A percentile compares a stretch with the other conserved stretches of the same genome.
These are phyloP conservation scores for Asarcornis scutulata DNA, from an alignment of 2,113 vertebrate species.

Conservation along the genomic window DNA sequence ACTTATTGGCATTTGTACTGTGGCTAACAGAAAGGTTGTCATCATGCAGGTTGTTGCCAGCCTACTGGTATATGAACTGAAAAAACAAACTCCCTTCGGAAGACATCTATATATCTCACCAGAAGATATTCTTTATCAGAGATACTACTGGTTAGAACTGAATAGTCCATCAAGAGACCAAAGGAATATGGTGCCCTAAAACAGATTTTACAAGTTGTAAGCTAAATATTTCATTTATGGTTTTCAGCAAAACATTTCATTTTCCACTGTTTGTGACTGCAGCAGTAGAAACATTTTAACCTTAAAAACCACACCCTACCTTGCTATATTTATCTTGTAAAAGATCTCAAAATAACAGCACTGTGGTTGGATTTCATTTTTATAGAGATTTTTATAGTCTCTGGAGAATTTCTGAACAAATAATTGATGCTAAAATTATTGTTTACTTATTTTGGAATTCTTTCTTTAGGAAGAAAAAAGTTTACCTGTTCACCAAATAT, in stretches of 20 bases:
- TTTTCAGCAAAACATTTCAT: constrained; percentile 58
- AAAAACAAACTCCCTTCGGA: not conserved
- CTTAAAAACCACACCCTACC: constrained; percentile 75
- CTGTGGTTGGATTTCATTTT: constrained; percentile 72
- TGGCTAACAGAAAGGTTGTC: not conserved
- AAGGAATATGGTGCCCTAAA: not conserved
- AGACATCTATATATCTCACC: not conserved
- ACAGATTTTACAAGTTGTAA: not conserved
- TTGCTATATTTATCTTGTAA: constrained; percentile 75
- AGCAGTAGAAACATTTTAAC: constrained; percentile 62
- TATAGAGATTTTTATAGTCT: constrained; percentile 54
- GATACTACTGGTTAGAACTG: not conserved
- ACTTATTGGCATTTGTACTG: not conserved
- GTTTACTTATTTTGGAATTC: not conserved
- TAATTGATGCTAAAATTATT: not conserved
- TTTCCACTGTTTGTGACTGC: constrained; percentile 65
- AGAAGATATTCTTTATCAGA: not conserved
- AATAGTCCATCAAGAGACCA: not conserved
- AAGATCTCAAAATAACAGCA: constrained; percentile 77
- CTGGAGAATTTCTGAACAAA: constrained; percentile 52
- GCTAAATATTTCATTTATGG: not conserved
- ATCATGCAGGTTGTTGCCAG: not conserved
- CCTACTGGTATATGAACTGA: not conserved
- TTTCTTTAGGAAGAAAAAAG: not conserved
- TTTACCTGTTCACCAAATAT: not conserved